Evolutionary conservation across 2,113 vertebrate genomes (phyloP).

Genomic region (Gracilinanus agilis): DNA sequence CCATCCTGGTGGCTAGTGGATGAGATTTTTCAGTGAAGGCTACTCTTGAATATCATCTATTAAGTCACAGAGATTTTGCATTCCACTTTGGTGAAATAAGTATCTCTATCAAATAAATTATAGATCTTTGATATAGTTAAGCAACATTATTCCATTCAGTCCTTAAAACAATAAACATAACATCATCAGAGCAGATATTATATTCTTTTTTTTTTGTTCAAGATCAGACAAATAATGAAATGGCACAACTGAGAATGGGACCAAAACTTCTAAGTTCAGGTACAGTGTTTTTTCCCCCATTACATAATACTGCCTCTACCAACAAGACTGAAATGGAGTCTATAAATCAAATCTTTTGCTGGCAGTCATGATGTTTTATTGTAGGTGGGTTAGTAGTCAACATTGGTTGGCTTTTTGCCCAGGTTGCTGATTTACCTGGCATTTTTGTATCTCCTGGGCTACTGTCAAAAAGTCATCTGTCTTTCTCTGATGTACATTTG

Average conservation of each 20-base stretch:
- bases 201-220: background rate
- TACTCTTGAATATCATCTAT: background rate
- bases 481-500: slow-evolving; percentile 41
- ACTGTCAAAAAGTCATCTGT: slow-evolving; percentile 17
- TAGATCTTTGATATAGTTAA: background rate
- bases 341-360: background rate
- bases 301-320: background rate
- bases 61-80: background rate
- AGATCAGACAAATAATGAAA: background rate
- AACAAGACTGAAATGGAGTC: background rate
- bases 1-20: background rate
- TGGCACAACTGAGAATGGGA: background rate
- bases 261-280: background rate
- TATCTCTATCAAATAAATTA: background rate
- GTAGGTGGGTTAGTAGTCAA: background rate
- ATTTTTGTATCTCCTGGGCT: slow-evolving; percentile 23
- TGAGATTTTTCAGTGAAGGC: background rate
- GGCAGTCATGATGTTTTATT: background rate
- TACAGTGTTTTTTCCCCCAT: background rate
- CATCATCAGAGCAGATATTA: background rate
- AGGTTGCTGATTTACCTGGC: slow-evolving; percentile 33
- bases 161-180: background rate
- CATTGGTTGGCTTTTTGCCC: slow-evolving; percentile 18
- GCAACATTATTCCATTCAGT: background rate
- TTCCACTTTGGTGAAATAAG: background rate